Conservation (phyloP, 1,140 invertebrate genomes). For the Cydia amplana region DNA sequence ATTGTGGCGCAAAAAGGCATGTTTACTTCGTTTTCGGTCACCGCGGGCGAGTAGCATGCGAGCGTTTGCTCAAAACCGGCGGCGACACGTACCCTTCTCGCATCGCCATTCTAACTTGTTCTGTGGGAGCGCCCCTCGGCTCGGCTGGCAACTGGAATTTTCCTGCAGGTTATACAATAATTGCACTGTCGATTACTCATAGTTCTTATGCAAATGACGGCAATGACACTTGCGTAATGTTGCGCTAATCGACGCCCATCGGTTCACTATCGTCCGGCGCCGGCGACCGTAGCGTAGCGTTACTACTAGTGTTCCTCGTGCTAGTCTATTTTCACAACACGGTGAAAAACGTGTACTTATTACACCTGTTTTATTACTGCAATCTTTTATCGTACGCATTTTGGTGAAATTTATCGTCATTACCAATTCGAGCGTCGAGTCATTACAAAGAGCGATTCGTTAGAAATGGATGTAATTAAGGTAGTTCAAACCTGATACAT, state of each 20-base stretch:
- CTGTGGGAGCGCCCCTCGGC: neutral
- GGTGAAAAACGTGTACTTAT: neutral
- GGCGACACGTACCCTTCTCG: too few species aligned
- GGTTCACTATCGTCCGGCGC: neutral
- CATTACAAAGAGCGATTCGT: too few species aligned
- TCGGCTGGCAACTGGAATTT: conserved; percentile 40
- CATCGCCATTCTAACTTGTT: too few species aligned
- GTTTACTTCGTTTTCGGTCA: too few species aligned
- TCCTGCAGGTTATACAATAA: conserved; percentile 57
- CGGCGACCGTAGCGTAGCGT: neutral
- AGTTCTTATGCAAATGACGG: conserved; percentile 64
- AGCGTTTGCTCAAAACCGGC: too few species aligned
- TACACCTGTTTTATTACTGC: neutral
- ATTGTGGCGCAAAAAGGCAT: too few species aligned
- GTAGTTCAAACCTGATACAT: too few species aligned
- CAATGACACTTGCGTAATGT: conserved; percentile 62
- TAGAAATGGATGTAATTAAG: too few species aligned
- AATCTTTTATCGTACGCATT: neutral
- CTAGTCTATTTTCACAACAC: conserved; percentile 10
- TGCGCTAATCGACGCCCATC: conserved; percentile 27
- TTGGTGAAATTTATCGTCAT: too few species aligned
- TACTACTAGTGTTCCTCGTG: too few species aligned
- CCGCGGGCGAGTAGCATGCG: too few species aligned
- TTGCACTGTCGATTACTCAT: conserved; percentile 50
- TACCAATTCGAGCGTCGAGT: too few species aligned